Evolutionary conservation across 2,797 vertebrate species (phyloP).

Genomic region (Sciaenops ocellatus): DNA sequence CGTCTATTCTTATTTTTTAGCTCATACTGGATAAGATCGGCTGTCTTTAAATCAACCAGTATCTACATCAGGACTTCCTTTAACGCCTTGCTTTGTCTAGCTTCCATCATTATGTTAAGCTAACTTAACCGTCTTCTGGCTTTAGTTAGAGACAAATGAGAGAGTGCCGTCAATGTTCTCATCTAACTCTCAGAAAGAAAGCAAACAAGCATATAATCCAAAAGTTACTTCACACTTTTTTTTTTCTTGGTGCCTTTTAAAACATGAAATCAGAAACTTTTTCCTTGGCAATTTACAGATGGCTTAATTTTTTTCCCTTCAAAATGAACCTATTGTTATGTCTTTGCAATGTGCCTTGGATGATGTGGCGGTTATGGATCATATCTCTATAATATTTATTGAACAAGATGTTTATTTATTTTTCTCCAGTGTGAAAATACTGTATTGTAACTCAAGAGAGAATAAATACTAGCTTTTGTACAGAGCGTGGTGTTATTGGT

Average conservation of each 20-base stretch:
- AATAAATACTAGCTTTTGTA: slow-evolving; percentile 84
- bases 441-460: slow-evolving; percentile 78
- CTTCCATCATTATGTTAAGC: slow-evolving; percentile 4
- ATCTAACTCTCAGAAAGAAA: not conserved
- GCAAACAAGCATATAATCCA: not conserved
- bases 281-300: slow-evolving; percentile 30
- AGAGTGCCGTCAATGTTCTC: not conserved
- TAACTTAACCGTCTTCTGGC: not conserved
- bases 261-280: slow-evolving; percentile 23
- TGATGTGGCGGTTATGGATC: slow-evolving; percentile 69
- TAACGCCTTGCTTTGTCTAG: not conserved
- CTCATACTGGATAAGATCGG: not conserved
- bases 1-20: not conserved
- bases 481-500: slow-evolving; percentile 73
- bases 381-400: slow-evolving; percentile 87
- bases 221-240: slow-evolving; percentile 22
- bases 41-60: not conserved
- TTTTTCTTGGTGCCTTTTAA: not conserved
- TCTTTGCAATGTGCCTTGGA: slow-evolving; percentile 66
- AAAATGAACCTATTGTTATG: slow-evolving; percentile 51
- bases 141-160: not conserved
- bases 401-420: slow-evolving; percentile 87
- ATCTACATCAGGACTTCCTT: not conserved
- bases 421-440: slow-evolving; percentile 81
- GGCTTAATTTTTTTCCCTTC: slow-evolving; percentile 27